Percentiles rank a stretch among this genome's conserved stretches.
phyloP scores from a whole-genome alignment of 2,888 invertebrate genomes.

The Branchinecta sandiegonensis region DNA sequence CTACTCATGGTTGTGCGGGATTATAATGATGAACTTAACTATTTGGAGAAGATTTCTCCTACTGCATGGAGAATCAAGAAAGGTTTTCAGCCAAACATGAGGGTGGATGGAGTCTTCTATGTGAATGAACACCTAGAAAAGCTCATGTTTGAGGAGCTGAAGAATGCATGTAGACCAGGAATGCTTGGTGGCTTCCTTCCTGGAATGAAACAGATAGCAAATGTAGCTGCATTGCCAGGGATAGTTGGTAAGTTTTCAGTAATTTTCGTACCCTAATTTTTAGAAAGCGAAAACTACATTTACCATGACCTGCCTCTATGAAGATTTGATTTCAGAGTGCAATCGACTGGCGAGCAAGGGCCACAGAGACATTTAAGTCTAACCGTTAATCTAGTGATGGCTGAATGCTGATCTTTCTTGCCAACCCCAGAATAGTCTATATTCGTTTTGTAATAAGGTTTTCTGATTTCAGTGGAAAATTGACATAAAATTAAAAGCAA shows the following conservation, averaged over 20 bases:
- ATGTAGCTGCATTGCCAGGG: conserved; percentile 95
- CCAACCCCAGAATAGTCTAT: no score
- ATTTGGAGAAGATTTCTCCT: conserved; percentile 70
- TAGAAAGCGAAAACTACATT: no score
- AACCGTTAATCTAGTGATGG: no score
- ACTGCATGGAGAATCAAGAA: conserved; percentile 88
- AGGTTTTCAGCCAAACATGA: conserved; percentile 99
- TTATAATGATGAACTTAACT: conserved; percentile 85
- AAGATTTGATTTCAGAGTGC: no score
- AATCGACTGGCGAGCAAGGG: no score
- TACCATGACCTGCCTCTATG: no score
- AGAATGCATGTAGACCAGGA: conserved; percentile 75
- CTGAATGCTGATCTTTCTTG: no score
- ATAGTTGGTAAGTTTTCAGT: conserved; percentile 52
- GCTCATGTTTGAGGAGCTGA: conserved; percentile 91
- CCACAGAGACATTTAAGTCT: no score
- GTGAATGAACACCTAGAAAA: conserved; percentile 81
- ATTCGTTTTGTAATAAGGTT: no score
- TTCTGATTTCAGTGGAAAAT: no score
- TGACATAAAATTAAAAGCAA: no score
- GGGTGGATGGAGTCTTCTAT: conserved; percentile 95
- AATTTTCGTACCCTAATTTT: no score
- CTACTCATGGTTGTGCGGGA: conserved; percentile 63
- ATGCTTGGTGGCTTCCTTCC: conserved; percentile 91
- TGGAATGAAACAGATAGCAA: conserved; percentile 96